Evolutionary conservation across 1,140 invertebrate genomes (phyloP), one percentile per base, ranked within the genome.

Genomic region (Drosophila arawakana): DNA sequence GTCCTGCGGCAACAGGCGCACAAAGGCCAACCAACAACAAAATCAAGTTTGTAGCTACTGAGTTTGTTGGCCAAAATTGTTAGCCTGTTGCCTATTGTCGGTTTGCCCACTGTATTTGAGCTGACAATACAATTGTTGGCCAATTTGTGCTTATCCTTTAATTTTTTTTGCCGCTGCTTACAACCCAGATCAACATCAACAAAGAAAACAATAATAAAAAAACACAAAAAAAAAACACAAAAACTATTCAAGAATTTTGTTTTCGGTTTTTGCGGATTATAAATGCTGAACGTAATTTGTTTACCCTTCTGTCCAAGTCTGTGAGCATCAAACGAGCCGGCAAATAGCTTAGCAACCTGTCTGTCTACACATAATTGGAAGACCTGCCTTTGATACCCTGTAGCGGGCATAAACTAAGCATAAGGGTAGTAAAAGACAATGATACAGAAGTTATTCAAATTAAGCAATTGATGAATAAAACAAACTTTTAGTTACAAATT

Each of bases 211-310:
- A 30, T 4, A 30, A 3, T 30, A 30, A 30, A 30, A 30, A 30
- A 25, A 25, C 2, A 25, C 2, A 2, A 25, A 4, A 25, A 4
- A 25, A 25, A 25, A 25, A 25, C 25, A 25, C 25, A 25, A 25
- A 30, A 30, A 30, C 25, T 30, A 50, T 18, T 37, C 46, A 60
- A 57, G 44, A 15, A 46, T 69, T 66, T 54, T 34, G 41, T 49
- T 72, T 35, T 43, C 25, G 54, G 44, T 18, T 43, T 41, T 57
- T 49, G 54, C 60, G 67, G 81, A 85, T 85, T 85, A 85, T 85
- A 85, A 81, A 82, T 81, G 73, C 68, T 76, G 76, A 68, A 76
- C 76, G 76, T 76, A 79, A 79, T 79, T 86, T 82, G 83, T 82
- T 86, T 80, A 77, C 76, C 30, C 75, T 61, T 30, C 37, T 55